Base-by-base conservation (phyloP, 2,797 vertebrate genomes). In the Crax fasciolata region DNA sequence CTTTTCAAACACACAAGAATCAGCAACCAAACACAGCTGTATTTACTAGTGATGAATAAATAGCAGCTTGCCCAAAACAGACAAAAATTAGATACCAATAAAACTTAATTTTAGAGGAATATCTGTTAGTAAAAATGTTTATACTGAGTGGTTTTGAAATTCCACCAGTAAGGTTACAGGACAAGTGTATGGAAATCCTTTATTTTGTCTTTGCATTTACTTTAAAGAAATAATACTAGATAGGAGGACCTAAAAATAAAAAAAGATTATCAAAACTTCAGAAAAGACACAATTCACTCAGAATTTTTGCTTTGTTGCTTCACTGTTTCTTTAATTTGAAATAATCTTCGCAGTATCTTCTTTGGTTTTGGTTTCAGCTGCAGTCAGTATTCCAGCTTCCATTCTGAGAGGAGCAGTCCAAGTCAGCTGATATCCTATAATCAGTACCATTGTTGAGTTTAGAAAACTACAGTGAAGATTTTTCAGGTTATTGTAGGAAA, bases 11-110 rank as follows among this genome's bases (percentile, higher is more conserved):
- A 78, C 32, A 77, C 23, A 75, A 59, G 94, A 92, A 71, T 79
- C 51, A 21, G 44, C 49, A 86, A 14, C 15, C 23, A 94, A 92
- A 84, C 68, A 87, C 82, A 97, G 75, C 87, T 93, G 81, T 83
- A 87, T 92, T 95, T 91, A 92, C 65, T 78, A 72, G 54, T 30
- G 65, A 43, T 62, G 61, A 81, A 79, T 87, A 86, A 94, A 74
- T 58, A 93, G 61, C 65, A 89, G 65, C 61, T 90, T 95, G 66
- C 41, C 79, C 55, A 51, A 89, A 89, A 79, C 38, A 87, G 80
- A 82, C 20, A 41, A 78, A 70, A 94, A 84, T 38, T 13, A 84
- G 89, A 83, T 68, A 63, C 13, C 35, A 82, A 2, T n/a, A 49
- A 65, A 90, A 85, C 48, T 94, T 67, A 71, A 62, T 92, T 82